Evolutionary conservation across 2,888 invertebrate species (phyloP).

Genomic region (Microctonus hyperodae): DNA sequence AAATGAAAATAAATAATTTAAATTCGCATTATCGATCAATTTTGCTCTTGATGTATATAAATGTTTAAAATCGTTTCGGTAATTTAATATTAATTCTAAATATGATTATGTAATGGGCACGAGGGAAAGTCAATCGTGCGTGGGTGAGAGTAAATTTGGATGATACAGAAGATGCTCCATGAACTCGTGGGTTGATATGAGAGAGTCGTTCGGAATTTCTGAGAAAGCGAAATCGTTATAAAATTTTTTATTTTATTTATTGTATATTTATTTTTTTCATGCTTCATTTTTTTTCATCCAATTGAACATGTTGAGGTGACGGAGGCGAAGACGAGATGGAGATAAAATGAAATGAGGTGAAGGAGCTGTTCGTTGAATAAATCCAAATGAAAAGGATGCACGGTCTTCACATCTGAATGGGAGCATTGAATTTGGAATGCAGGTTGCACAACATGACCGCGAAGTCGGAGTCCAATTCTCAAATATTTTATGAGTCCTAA

Average conservation of each 20-base stretch:
- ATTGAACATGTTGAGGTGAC: constrained; percentile 4
- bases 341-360: constrained; percentile 16
- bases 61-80: neutral
- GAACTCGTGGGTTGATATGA: neutral
- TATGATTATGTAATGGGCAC: neutral
- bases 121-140: constrained; percentile 11
- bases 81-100: neutral
- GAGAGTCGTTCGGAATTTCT: constrained; percentile 16
- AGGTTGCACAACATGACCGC: constrained; percentile 41
- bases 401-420: constrained; percentile 32
- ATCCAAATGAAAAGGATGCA: neutral
- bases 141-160: constrained; percentile 16
- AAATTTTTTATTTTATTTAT: constrained; percentile 5
- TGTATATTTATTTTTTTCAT: neutral
- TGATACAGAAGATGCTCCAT: neutral
- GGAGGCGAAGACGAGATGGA: neutral
- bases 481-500: constrained; percentile 46
- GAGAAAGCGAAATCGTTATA: constrained; percentile 25
- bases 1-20: too few relatives aligned
- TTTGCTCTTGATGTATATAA: too few relatives aligned
- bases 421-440: constrained; percentile 42
- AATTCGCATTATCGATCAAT: too few relatives aligned
- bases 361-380: constrained; percentile 15
- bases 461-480: constrained; percentile 37
- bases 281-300: neutral